Evolutionary conservation across 2,113 vertebrate genomes (phyloP).

Genomic region (Oreochromis aureus): DNA sequence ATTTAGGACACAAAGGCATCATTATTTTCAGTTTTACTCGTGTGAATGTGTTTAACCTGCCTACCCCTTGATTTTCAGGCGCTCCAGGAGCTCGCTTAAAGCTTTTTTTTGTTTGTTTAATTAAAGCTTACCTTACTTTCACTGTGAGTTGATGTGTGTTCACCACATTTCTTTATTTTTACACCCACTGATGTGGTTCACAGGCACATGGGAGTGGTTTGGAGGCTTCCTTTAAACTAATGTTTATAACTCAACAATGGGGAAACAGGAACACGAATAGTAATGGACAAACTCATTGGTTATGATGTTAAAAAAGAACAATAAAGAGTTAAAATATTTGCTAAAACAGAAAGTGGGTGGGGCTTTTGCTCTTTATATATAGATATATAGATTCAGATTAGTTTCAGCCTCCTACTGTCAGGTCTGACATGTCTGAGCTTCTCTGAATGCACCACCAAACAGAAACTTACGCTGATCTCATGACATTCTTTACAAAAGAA

Average conservation of each 20-base stretch:
- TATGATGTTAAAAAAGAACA: not conserved
- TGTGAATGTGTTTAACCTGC: not conserved
- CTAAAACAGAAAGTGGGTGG: not conserved
- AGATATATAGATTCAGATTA: accelerated
- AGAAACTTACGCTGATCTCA: not conserved
- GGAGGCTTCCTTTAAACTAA: not conserved
- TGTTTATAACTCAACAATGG: not conserved
- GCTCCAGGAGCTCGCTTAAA: not conserved
- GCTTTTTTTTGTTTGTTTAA: not conserved
- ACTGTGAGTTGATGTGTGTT: not conserved
- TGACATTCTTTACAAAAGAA: not conserved
- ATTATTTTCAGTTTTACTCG: not conserved
- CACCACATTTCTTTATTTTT: not conserved
- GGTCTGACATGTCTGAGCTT: not conserved
- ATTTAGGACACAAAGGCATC: not conserved
- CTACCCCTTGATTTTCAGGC: not conserved
- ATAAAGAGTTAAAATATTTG: too few species aligned
- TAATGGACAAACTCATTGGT: not conserved
- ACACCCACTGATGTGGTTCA: not conserved
- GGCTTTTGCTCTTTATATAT: too few species aligned
- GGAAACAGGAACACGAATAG: not conserved
- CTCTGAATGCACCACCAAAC: not conserved
- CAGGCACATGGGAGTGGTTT: not conserved
- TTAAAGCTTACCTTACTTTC: not conserved
- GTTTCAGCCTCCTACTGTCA: not conserved